Evolutionary conservation across 2,888 invertebrate species (phyloP).

Genomic region (Lucinisca nassula): DNA sequence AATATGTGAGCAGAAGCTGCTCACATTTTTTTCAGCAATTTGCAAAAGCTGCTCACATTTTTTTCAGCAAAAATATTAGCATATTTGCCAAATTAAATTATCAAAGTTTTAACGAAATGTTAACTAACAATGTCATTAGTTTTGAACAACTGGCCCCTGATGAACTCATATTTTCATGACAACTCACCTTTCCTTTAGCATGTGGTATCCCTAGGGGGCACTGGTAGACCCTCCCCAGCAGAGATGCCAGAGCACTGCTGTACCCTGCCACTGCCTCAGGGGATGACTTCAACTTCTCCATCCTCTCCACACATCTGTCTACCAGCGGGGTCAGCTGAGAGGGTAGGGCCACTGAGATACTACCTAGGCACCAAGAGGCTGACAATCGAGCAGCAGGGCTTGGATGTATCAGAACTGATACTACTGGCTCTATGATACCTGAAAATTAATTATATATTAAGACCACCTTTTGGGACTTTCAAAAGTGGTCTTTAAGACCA

Average conservation of each 20-base stretch:
- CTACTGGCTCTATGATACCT: slow-evolving; percentile 93
- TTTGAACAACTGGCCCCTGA: no score
- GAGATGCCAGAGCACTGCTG: slow-evolving; percentile 97
- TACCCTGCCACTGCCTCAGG: slow-evolving; percentile 93
- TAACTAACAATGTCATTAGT: no score
- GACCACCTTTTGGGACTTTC: no score
- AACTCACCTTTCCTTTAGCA: slow-evolving; percentile 96
- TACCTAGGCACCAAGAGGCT: slow-evolving; percentile 97
- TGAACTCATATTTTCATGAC: no score
- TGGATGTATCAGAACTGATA: slow-evolving; percentile 96
- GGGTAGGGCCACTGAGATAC: slow-evolving; percentile 97
- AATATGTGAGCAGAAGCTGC: no score
- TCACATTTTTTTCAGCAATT: no score
- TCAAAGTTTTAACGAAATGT: no score
- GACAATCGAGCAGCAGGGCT: slow-evolving; percentile 97
- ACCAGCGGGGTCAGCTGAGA: slow-evolving; percentile 97
- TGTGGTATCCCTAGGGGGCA: slow-evolving; percentile 94
- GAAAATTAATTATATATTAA: slow-evolving; percentile 40
- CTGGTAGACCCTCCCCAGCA: slow-evolving; percentile 94
- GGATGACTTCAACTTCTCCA: slow-evolving; percentile 93
- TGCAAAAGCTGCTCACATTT: no score
- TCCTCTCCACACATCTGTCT: slow-evolving; percentile 90
- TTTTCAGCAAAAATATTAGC: no score
- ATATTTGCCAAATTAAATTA: no score
- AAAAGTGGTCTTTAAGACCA: no score